phyloP scores from a whole-genome alignment of 2,797 vertebrate species.

The Rhinella marina region DNA sequence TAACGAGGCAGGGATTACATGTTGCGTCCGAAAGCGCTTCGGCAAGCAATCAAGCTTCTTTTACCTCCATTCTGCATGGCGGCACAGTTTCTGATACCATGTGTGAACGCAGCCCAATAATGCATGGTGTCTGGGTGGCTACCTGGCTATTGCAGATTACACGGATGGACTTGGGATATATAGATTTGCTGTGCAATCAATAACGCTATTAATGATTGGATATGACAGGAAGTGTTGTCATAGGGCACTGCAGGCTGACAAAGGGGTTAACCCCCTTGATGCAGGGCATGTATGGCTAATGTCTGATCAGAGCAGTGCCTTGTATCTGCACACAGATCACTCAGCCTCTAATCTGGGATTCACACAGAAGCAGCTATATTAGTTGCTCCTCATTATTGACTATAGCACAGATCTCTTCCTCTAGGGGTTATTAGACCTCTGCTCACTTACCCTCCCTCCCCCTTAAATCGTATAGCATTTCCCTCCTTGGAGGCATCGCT shows the following conservation, averaged over 20 bases:
- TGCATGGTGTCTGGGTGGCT: too few species aligned
- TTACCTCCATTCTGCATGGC: too few species aligned
- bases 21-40: too few species aligned
- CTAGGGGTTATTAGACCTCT: constrained; percentile 2
- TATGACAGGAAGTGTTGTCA: neutral
- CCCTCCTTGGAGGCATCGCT: neutral
- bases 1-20: too few species aligned
- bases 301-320: neutral
- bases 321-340: neutral
- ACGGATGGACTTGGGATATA: neutral
- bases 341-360: constrained; percentile 18
- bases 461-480: constrained; percentile 4
- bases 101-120: too few species aligned
- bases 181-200: too few species aligned
- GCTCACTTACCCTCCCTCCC: neutral
- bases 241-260: neutral
- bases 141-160: neutral
- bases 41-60: too few species aligned
- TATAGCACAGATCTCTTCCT: constrained; percentile 5
- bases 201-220: neutral
- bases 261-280: constrained; percentile 9
- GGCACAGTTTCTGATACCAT: too few species aligned
- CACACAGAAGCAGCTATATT: constrained; percentile 15
- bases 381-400: constrained; percentile 27
- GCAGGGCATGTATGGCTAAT: neutral